Base-by-base conservation (phyloP, 2,797 vertebrate species). In the Phataginus tricuspis region DNA sequence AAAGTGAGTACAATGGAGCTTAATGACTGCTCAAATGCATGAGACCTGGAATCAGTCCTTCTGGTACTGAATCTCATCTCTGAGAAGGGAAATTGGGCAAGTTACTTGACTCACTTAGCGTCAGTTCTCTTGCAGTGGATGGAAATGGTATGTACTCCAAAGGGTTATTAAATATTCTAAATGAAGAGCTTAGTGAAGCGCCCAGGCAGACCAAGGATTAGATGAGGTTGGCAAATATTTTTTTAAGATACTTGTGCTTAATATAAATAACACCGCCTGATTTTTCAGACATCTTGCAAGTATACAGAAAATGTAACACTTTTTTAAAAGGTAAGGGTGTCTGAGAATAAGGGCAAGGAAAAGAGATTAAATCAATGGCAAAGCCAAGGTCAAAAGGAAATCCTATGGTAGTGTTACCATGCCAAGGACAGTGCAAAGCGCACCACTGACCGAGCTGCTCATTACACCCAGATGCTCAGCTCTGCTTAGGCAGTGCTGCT, bases 101-200 rank as follows among this genome's bases (percentile, higher is more conserved):
- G 7, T 27, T 19, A 34, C 39, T n/a, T 57, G 14, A 27, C 4
- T 91, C 29, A 2, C 4, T 75, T 34, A 72, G n/a, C 19, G 8
- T 72, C 16, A 12, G 19, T 37, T 51, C 66, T 83, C 51, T 49
- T 57, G 13, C 63, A 83, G 63, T 92, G 5, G n/a, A 45, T 21
- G 15, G 18, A 87, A 88, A 74, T 4, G 15, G 16, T 29, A 59
- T 27, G 45, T 66, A 80, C 0, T 61, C 23, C 21, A 39, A 18
- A 83, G 23, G 37, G 19, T n/a, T 87, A 92, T 61, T 39, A 93
- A 93, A 74, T 53, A 84, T 12, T 84, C 16, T 31, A 79, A 34
- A 86, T 25, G 18, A 86, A 94, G 51, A n/a, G 9, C 23, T 68
- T 61, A 78, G 21, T 84, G 63, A 5, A 61, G 45, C 55, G 21